Conservation (phyloP, 2,797 vertebrate species). For the Avahi laniger region DNA sequence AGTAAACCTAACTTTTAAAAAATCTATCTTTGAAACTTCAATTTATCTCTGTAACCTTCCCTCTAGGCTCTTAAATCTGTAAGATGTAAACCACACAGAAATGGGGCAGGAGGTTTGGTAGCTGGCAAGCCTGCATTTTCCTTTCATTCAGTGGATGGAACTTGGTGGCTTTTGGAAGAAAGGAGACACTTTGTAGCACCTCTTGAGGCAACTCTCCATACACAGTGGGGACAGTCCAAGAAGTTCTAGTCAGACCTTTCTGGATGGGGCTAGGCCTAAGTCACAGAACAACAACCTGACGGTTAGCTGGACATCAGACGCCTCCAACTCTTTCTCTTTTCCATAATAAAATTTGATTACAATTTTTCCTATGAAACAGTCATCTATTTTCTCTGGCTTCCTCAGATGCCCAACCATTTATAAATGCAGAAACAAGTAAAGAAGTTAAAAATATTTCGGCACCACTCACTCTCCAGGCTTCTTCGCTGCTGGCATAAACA, state of each 20-base stretch:
- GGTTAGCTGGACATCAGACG: neutral
- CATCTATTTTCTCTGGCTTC: neutral
- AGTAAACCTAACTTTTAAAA: neutral
- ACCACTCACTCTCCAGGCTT: too few relatives aligned
- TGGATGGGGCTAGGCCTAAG: neutral
- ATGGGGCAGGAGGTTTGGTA: conserved; percentile 28
- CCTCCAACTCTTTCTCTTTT: neutral
- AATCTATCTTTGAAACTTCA: neutral
- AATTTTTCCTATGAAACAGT: conserved; percentile 7
- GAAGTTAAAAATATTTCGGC: neutral
- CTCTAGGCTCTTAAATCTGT: neutral
- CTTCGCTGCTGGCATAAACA: too few relatives aligned
- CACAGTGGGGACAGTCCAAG: neutral
- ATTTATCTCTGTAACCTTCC: neutral
- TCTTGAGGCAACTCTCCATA: neutral
- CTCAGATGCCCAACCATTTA: neutral
- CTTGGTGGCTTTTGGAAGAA: conserved; percentile 44
- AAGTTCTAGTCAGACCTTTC: neutral
- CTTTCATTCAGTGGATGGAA: conserved; percentile 1
- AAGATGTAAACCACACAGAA: neutral
- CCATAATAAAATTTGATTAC: neutral
- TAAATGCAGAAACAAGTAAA: neutral
- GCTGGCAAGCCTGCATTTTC: conserved; percentile 70
- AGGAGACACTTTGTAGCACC: neutral
- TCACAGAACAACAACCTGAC: neutral